Evolutionary conservation across 2,888 invertebrate genomes (phyloP).

Genomic region (Sminthurinus aureus): DNA sequence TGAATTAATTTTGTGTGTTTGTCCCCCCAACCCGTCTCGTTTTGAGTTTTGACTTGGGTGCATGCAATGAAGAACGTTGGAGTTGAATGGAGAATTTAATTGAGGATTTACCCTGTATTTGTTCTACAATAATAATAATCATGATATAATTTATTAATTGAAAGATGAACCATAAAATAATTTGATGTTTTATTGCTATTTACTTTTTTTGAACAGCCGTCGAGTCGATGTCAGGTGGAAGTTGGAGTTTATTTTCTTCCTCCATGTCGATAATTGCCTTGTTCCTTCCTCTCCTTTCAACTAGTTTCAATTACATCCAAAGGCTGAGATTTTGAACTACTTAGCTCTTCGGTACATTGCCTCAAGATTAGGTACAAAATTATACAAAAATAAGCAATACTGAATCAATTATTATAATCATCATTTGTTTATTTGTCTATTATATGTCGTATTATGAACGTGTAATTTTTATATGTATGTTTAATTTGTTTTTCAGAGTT

Average conservation of each 20-base stretch:
- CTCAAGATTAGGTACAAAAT: conserved; percentile 22
- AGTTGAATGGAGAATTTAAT: too few relatives aligned
- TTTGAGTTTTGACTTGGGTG: too few relatives aligned
- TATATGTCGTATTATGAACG: background rate
- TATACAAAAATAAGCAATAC: background rate
- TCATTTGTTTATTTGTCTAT: background rate
- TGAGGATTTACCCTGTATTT: too few relatives aligned
- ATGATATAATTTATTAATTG: too few relatives aligned
- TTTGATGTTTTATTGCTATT: too few relatives aligned
- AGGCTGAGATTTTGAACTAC: background rate
- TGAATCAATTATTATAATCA: background rate
- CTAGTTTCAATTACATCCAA: background rate
- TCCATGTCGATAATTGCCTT: conserved; percentile 24
- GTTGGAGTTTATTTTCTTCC: background rate
- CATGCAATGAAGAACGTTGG: too few relatives aligned
- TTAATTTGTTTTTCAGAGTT: conserved; percentile 5
- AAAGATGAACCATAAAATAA: too few relatives aligned
- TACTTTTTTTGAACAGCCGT: conserved; percentile 12
- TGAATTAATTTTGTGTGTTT: too few relatives aligned
- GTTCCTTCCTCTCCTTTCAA: conserved; percentile 17
- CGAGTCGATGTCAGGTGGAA: conserved; percentile 14
- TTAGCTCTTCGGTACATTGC: conserved; percentile 28
- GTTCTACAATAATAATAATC: too few relatives aligned
- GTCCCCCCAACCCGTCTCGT: too few relatives aligned
- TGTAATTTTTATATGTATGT: background rate